phyloP scores from a whole-genome alignment of 2,797 vertebrate species.

The Podargus strigoides region DNA sequence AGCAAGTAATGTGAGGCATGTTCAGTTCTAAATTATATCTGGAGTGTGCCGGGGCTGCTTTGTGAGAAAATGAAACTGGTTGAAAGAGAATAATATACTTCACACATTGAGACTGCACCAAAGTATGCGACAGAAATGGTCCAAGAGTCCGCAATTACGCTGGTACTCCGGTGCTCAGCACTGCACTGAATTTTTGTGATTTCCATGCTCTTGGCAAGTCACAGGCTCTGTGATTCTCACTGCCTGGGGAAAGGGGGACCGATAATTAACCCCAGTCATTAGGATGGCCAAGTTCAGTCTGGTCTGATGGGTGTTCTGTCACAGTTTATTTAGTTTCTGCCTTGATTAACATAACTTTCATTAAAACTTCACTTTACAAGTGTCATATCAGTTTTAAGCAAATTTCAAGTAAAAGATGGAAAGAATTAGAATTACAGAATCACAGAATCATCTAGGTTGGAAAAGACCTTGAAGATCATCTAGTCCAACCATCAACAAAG shows the following conservation, averaged over 20 bases:
- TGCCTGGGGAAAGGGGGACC: neutral
- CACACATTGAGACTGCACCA: neutral
- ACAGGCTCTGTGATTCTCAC: neutral
- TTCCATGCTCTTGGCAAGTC: neutral
- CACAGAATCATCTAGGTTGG: too few relatives aligned
- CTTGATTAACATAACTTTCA: constrained; percentile 1
- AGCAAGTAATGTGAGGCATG: neutral
- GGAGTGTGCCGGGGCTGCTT: neutral
- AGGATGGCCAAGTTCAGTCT: neutral
- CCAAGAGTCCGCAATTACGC: fast-evolving
- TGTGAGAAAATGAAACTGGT: neutral
- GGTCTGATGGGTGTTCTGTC: neutral
- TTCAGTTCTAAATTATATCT: neutral
- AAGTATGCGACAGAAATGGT: neutral
- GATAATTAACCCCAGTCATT: neutral
- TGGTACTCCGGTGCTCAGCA: neutral
- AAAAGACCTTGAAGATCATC: too few relatives aligned
- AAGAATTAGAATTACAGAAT: constrained; percentile 38
- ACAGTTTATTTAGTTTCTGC: constrained; percentile 1
- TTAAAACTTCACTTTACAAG: neutral
- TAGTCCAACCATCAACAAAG: too few relatives aligned
- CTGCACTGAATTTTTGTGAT: neutral
- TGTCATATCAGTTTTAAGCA: neutral
- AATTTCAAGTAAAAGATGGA: neutral
- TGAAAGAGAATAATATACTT: neutral